Evolutionary conservation across 2,888 invertebrate species (phyloP), one percentile per base, ranked within the genome.

Genomic region (Abrostola tripartita): DNA sequence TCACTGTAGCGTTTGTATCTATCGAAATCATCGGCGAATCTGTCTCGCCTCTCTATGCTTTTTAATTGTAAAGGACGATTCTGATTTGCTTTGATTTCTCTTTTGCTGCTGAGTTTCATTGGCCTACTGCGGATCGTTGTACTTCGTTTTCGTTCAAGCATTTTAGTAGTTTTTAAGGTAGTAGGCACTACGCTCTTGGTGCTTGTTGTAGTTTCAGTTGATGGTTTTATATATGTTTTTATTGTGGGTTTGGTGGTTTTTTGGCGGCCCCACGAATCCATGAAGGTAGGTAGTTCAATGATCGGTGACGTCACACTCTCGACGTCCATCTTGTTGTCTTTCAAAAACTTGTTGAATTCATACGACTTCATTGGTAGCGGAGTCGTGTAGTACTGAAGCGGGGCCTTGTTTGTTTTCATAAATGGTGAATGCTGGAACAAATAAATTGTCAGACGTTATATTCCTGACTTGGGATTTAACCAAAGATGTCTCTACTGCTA

Each of bases 281-380:
- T 11, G 4, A 52, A 44, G 0, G 60, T 52, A 0, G 83, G 80
- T 2, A 80, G 44, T 5, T 72, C 77, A 0, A 44, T 42, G 5
- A 85, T 60, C 1, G 91, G 88, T 0, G 84, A 68, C 0, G 88
- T 92, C 0, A 92, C 85, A 0, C 85, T 85, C 5, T 82, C 76
- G 0, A 92, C 88, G 37, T 90, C 92, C 37, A 92, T 67, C 0
- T 82, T 37, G 41, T 90, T 75, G 0, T 87, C 85, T 70, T 84
- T 89, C 0, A 92, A 81, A 68, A 92, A 92, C 4, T 80, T 85
- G 1, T 90, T 72, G 55, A 92, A 92, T 0, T 89, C 88, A 0
- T 74, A 49, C 4, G 70, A 73, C 8, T 71, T 78, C 92, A 92
- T 92, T 9, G 92, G 92, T 5, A 92, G 42, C 0, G 90, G 91